phyloP scores from a whole-genome alignment of 2,113 vertebrate genomes.

The Lepus americanus region DNA sequence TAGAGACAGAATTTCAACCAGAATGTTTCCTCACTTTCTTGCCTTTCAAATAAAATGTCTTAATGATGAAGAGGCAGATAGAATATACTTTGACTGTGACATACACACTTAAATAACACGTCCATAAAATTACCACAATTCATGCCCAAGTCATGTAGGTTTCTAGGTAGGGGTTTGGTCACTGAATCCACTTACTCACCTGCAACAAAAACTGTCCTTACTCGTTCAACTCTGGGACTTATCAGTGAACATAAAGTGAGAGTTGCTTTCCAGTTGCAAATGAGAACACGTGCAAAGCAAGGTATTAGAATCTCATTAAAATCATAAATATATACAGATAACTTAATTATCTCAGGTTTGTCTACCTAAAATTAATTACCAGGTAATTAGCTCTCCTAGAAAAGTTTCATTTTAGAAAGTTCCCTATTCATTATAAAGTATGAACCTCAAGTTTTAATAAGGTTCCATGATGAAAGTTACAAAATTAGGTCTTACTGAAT shows the following conservation, averaged over 20 bases:
- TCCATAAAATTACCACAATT: neutral
- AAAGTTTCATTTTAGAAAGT: conserved; percentile 61
- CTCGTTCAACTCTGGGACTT: neutral
- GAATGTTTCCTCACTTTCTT: neutral
- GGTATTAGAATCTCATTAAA: conserved; percentile 35
- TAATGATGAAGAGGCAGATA: neutral
- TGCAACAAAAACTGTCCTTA: neutral
- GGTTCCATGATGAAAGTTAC: conserved; percentile 42
- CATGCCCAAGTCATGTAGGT: neutral
- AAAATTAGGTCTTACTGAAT: conserved; percentile 56
- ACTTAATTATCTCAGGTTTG: neutral
- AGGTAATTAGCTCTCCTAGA: neutral
- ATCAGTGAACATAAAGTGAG: neutral
- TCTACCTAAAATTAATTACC: conserved; percentile 54
- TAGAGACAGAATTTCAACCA: neutral
- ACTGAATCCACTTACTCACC: neutral
- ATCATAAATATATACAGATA: conserved; percentile 17
- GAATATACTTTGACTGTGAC: neutral
- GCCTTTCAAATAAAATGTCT: neutral
- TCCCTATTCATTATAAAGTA: conserved; percentile 13
- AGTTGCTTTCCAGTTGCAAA: neutral
- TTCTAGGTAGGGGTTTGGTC: neutral
- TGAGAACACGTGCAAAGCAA: conserved; percentile 8
- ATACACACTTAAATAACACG: neutral
- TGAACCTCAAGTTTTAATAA: conserved; percentile 69